phyloP scores from a whole-genome alignment of 2,113 vertebrate genomes.

The Salvelinus alpinus region DNA sequence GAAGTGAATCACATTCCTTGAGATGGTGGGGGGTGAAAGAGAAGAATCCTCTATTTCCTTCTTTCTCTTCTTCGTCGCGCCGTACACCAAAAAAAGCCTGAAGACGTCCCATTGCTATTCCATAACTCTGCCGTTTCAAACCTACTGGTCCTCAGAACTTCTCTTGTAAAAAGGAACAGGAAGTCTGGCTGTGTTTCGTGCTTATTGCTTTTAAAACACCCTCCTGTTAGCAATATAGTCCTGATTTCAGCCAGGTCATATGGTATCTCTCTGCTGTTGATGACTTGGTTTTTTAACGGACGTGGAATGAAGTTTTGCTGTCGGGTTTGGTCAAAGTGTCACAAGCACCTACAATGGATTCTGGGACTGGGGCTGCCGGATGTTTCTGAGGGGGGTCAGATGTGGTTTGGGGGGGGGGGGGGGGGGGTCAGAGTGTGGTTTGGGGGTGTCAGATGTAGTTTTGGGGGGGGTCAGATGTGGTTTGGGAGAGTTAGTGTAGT shows the following conservation, averaged over 20 bases:
- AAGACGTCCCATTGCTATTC: constrained; percentile 22
- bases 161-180: not conserved
- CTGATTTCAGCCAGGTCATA: not conserved
- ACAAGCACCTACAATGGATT: not conserved
- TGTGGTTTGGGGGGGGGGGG: no score
- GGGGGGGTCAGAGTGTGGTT: no score
- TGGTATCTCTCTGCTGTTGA: not conserved
- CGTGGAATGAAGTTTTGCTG: not conserved
- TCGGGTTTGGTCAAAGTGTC: not conserved
- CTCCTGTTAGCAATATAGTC: not conserved
- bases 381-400: not conserved
- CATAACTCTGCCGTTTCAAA: not conserved
- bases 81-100: constrained; percentile 31
- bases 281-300: not conserved
- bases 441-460: no score
- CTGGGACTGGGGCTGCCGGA: not conserved
- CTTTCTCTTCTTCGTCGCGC: not conserved
- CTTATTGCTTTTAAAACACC: constrained; percentile 11
- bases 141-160: not conserved
- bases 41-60: constrained; percentile 11
- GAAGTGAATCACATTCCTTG: constrained; percentile 26
- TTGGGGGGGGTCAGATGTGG: no score
- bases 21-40: constrained; percentile 12
- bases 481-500: no score
- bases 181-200: not conserved